phyloP scores from a whole-genome alignment of 2,797 vertebrate genomes.

The Rhinophrynus dorsalis region DNA sequence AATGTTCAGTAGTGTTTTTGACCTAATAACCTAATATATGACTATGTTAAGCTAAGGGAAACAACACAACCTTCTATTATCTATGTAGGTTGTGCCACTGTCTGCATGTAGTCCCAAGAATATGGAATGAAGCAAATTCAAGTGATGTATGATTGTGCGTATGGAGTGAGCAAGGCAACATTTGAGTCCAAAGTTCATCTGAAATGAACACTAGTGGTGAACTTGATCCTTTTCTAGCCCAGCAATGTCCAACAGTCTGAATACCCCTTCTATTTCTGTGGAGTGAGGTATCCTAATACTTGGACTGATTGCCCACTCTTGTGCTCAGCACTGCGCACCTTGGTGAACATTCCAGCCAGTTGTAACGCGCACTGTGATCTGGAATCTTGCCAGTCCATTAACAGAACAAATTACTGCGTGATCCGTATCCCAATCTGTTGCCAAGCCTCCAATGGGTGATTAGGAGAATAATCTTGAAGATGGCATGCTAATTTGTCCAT shows the following conservation, averaged over 20 bases:
- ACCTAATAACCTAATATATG: too few relatives aligned
- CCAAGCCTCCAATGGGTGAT: constrained; percentile 8
- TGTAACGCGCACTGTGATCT: constrained; percentile 8
- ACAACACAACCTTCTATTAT: too few relatives aligned
- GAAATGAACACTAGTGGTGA: not conserved
- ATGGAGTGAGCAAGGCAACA: too few relatives aligned
- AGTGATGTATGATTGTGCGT: too few relatives aligned
- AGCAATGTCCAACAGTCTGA: not conserved
- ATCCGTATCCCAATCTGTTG: constrained; percentile 14
- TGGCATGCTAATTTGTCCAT: constrained; percentile 27
- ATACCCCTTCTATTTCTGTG: not conserved
- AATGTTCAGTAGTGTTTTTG: too few relatives aligned
- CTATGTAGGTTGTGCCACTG: too few relatives aligned
- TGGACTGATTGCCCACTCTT: not conserved
- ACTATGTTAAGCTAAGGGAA: too few relatives aligned
- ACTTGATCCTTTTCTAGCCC: not conserved
- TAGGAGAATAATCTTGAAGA: constrained; percentile 21
- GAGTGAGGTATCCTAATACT: not conserved
- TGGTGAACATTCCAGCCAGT: not conserved
- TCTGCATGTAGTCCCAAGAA: too few relatives aligned
- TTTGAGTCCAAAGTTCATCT: too few relatives aligned
- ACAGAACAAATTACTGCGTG: constrained; percentile 20
- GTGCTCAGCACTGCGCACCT: not conserved
- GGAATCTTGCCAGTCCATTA: constrained; percentile 1
- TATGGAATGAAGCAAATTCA: too few relatives aligned